Percentiles rank a stretch among this genome's conserved stretches.
Evolutionary conservation across 2,888 invertebrate genomes (phyloP).

Genomic region (Drosophila nigritarsus): DNA sequence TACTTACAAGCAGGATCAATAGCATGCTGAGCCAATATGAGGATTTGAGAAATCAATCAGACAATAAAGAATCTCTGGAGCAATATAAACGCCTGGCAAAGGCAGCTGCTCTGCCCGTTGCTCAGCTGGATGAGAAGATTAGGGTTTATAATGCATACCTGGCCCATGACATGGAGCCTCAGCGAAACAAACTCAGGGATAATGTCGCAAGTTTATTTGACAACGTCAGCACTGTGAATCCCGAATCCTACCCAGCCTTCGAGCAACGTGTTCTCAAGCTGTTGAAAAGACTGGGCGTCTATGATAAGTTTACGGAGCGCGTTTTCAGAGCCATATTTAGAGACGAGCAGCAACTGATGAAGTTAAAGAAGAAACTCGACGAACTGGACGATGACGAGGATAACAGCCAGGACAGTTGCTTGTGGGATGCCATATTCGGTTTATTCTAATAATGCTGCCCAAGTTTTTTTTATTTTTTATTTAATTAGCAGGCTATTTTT

Average conservation of each 20-base stretch:
- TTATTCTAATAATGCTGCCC: slow-evolving; percentile 21
- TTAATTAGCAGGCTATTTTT: neutral
- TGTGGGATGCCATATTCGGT: slow-evolving; percentile 52
- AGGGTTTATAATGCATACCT: slow-evolving; percentile 26
- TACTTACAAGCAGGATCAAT: slow-evolving; percentile 51
- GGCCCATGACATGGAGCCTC: neutral
- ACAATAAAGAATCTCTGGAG: slow-evolving; percentile 3
- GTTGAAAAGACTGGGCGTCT: slow-evolving; percentile 41
- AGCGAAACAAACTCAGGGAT: neutral
- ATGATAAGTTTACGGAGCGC: slow-evolving; percentile 25
- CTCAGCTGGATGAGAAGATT: slow-evolving; percentile 53
- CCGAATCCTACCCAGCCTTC: slow-evolving; percentile 3
- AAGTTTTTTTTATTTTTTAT: neutral
- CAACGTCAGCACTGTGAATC: neutral
- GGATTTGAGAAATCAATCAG: neutral
- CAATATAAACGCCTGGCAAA: slow-evolving; percentile 21
- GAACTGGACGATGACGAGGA: slow-evolving; percentile 39
- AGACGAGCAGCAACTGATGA: slow-evolving; percentile 40
- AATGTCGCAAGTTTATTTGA: too few relatives aligned
- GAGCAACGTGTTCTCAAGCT: slow-evolving; percentile 30
- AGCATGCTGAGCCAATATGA: slow-evolving; percentile 14
- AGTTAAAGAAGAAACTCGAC: slow-evolving; percentile 40
- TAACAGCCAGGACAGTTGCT: slow-evolving; percentile 1
- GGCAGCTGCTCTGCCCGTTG: slow-evolving; percentile 40
- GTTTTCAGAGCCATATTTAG: slow-evolving; percentile 54